Conservation (phyloP, 1,140 invertebrate species). For the Drosophila sp. region DNA sequence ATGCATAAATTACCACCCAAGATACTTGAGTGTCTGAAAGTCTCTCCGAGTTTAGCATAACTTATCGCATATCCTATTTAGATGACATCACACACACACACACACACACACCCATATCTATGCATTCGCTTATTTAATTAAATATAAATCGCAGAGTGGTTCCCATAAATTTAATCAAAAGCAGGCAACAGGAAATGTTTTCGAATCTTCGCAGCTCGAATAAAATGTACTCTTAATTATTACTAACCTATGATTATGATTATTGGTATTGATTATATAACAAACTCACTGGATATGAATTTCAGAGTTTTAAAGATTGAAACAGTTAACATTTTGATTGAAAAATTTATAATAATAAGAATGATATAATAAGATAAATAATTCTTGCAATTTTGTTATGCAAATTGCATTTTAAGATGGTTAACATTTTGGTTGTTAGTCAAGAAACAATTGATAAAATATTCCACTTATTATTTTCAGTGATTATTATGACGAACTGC, state of each 20-base stretch:
- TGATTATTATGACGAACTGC: background rate
- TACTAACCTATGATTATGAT: too few relatives aligned
- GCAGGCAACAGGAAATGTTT: constrained; percentile 12
- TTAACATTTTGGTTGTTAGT: too few relatives aligned
- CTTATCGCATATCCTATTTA: constrained; percentile 77
- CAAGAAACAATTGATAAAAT: background rate
- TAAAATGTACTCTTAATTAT: background rate
- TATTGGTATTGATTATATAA: too few relatives aligned
- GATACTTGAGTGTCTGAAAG: constrained; percentile 46
- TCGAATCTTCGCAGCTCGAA: constrained; percentile 2
- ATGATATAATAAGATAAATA: too few relatives aligned
- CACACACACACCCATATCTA: constrained; percentile 25
- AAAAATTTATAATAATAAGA: too few relatives aligned
- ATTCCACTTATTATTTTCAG: background rate
- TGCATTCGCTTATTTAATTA: constrained; percentile 69
- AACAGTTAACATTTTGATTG: too few relatives aligned
- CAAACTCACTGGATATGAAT: too few relatives aligned
- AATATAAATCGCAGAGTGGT: constrained; percentile 73
- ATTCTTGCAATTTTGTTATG: too few relatives aligned
- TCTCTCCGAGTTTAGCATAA: constrained; percentile 52
- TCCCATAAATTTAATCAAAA: constrained; percentile 68
- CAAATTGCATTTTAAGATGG: too few relatives aligned
- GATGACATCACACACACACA: constrained; percentile 44
- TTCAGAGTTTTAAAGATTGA: too few relatives aligned
- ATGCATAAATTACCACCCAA: constrained; percentile 74